Conservation (phyloP, 2,113 vertebrate species). For the Heptranchias perlo region DNA sequence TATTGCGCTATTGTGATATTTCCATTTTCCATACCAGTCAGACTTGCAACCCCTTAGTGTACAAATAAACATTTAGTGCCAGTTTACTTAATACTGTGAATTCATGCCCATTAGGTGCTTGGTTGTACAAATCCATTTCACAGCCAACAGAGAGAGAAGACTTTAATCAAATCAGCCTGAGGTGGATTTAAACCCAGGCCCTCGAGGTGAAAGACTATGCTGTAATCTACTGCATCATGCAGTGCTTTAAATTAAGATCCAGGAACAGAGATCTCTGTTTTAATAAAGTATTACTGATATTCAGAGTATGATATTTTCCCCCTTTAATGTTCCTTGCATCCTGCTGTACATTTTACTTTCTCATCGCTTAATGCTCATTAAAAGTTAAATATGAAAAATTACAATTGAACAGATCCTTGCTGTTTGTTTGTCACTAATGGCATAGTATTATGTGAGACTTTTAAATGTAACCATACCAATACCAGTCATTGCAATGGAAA, state of each 20-base stretch:
- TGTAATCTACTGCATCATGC: not conserved
- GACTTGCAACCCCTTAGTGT: not conserved
- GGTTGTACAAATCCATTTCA: not conserved
- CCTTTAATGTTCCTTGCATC: not conserved
- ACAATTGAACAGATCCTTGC: not conserved
- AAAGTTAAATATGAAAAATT: not conserved
- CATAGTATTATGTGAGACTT: not conserved
- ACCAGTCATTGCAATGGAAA: not conserved
- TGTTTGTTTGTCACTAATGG: not conserved
- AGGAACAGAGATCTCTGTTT: not conserved
- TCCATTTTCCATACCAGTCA: not conserved
- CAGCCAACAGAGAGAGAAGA: not conserved
- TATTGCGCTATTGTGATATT: not conserved
- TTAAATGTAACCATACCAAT: not conserved
- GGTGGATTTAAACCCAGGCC: not conserved
- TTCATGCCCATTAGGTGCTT: not conserved
- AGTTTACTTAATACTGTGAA: not conserved
- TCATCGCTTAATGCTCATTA: not conserved
- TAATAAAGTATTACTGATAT: not conserved
- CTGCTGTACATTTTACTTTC: not conserved
- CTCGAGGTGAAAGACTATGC: not conserved
- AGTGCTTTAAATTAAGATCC: not conserved
- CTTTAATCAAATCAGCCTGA: not conserved
- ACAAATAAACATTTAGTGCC: not conserved
- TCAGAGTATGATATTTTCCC: not conserved